Conservation (phyloP, 2,113 vertebrate genomes). For the Macrotis lagotis region DNA sequence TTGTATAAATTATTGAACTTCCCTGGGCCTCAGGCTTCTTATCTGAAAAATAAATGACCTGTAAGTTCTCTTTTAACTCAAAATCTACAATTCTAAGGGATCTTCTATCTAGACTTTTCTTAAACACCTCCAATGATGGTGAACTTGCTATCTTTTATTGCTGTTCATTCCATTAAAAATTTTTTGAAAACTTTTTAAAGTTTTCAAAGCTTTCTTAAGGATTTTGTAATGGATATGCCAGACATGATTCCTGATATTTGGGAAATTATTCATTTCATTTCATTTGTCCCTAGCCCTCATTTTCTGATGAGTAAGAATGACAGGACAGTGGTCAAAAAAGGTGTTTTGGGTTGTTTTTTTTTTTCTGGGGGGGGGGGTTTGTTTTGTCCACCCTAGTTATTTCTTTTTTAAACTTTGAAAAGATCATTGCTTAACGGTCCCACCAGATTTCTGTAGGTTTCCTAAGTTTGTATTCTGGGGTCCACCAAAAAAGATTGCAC, state of each 20-base stretch:
- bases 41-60: not conserved
- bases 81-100: not conserved
- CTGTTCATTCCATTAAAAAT: not conserved
- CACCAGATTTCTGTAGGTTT: not conserved
- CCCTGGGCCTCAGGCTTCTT: not conserved
- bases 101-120: not conserved
- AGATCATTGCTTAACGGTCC: not conserved
- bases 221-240: not conserved
- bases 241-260: not conserved
- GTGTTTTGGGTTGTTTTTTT: not conserved
- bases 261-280: conserved; percentile 17
- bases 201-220: not conserved
- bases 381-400: not conserved
- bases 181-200: not conserved
- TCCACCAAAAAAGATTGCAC: not conserved
- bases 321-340: not conserved
- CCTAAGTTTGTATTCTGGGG: not conserved
- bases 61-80: not conserved
- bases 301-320: not conserved
- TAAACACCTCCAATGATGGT: not conserved
- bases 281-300: not conserved
- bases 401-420: conserved; percentile 43
- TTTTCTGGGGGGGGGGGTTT: no score
- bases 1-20: not conserved
- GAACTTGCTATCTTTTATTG: not conserved